Conservation (phyloP, 2,888 invertebrate genomes). For the Phorcus lineatus region DNA sequence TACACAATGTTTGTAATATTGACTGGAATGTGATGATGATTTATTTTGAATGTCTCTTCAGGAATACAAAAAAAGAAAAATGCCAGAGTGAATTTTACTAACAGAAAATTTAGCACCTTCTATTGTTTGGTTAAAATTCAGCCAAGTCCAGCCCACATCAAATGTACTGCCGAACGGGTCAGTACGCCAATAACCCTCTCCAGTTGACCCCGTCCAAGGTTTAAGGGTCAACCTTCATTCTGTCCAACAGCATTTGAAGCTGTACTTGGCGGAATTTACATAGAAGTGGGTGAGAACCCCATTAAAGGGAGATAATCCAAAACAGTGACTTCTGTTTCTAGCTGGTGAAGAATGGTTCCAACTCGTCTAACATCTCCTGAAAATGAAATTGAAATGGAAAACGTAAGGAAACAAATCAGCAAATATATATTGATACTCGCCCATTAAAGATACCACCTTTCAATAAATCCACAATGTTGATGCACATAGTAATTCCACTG, state of each 20-base stretch:
- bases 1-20: no score
- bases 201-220: slow-evolving; percentile 18
- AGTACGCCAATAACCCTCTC: slow-evolving; percentile 23
- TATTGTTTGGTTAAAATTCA: background rate
- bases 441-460: no score
- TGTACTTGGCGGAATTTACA: background rate
- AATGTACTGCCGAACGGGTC: background rate
- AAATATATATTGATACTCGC: no score
- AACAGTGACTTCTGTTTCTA: background rate
- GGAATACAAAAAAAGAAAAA: no score
- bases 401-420: no score
- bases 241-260: background rate
- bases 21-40: no score
- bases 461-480: no score
- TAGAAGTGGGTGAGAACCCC: background rate
- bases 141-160: background rate
- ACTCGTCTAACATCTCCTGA: background rate
- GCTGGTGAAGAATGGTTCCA: background rate
- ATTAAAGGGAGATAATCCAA: background rate
- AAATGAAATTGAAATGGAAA: background rate
- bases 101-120: no score
- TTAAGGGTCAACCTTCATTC: slow-evolving; percentile 22
- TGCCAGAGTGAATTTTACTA: no score
- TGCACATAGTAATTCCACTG: no score
- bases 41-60: no score